Evolutionary conservation across 2,888 invertebrate genomes (phyloP), one percentile per base, ranked within the genome.

Genomic region (Athalia cordata): DNA sequence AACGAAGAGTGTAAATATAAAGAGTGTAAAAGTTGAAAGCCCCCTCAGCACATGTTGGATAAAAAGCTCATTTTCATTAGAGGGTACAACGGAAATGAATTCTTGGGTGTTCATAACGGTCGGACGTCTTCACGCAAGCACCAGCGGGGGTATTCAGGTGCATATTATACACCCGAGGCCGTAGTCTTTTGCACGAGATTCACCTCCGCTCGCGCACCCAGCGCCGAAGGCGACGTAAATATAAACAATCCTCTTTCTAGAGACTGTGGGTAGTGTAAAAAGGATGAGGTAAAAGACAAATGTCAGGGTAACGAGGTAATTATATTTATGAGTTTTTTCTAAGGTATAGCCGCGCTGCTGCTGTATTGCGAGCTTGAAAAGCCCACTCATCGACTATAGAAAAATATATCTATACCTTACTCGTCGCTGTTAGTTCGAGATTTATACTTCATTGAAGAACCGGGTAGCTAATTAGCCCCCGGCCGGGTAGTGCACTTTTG

Each of bases 181-280:
- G 75, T 62, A 59, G 50, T 49, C 75, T 75, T 72, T 75, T 75
- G 45, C 75, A 64, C 61, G 62, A 75, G 75, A 61, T 75, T 75
- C 75, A 75, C 50, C 62, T 75, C 75, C 11, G 50, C 62, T 75
- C 52, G 75, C 62, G 62, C 50, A 75, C 75, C 50, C 8, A 6
- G 66, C 29, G 62, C 75, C 62, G 62, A 52, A 49, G 62, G 64
- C 47, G 55, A 75, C 50, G 50, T 62, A 75, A 75, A 75, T 64
- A 62, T 75, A 75, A 75, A 75, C 75, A 75, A 52, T 75, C 52
- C 75, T 62, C 75, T 29, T 49, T 52, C 52, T 75, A 59, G 62
- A 6, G n/a, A 50, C 11, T 47, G 29, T 43, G 50, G 62, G 50
- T 6, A 43, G 8, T 13, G 11, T 57, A 70, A n/a, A 7, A 57